phyloP scores from a whole-genome alignment of 2,797 vertebrate genomes.

The Centropyge bicolor region DNA sequence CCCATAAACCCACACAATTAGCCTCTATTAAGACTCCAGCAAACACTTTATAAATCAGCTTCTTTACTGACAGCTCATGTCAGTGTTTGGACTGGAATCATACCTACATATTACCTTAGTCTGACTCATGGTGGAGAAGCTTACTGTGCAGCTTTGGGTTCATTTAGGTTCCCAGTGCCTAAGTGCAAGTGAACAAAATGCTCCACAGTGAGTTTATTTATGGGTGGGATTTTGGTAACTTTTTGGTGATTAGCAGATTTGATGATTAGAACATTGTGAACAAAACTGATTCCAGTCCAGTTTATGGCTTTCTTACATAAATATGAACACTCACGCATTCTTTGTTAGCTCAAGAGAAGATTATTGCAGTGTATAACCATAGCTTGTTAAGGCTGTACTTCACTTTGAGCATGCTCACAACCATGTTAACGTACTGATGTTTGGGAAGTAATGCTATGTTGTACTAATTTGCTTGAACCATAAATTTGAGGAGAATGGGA shows the following conservation, averaged over 20 bases:
- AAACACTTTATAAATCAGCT: slow-evolving; percentile 69
- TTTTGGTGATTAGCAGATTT: background rate
- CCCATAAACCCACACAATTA: slow-evolving; percentile 73
- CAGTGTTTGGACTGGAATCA: slow-evolving; percentile 12
- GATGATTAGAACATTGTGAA: too few relatives aligned
- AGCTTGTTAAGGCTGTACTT: background rate
- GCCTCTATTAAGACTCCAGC: slow-evolving; percentile 56
- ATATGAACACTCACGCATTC: background rate
- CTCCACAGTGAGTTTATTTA: background rate
- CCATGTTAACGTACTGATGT: background rate
- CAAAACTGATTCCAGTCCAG: background rate
- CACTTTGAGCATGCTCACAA: too few relatives aligned
- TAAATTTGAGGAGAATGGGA: background rate
- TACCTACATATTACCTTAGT: background rate
- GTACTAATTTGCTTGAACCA: too few relatives aligned
- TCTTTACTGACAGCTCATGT: slow-evolving; percentile 17
- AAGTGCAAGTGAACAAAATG: background rate
- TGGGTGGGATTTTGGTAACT: background rate
- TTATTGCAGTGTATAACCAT: background rate
- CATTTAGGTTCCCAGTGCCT: background rate
- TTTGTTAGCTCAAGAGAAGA: background rate
- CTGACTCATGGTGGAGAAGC: background rate
- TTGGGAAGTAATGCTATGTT: background rate
- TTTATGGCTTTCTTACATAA: background rate
- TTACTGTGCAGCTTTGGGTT: background rate